These are phyloP conservation scores for Rhynchonycteris naso DNA, from an alignment of 2,797 vertebrate genomes.

Conservation along the genomic window DNA sequence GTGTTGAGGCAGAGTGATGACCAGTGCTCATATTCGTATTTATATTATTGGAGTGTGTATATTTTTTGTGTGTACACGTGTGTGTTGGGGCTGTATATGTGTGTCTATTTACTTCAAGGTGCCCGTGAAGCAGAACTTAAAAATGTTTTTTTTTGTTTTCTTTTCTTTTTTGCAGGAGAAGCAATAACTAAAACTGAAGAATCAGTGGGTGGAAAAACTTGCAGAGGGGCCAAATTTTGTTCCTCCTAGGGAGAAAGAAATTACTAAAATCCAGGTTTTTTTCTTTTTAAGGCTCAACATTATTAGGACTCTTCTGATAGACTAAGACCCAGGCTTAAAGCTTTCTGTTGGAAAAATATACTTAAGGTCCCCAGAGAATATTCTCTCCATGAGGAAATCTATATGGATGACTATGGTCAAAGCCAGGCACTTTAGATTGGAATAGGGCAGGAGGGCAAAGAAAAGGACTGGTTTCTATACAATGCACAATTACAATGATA, in stretches of 20 bases:
- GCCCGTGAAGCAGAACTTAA: background rate
- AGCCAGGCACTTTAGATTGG: background rate
- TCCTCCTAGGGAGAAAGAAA: constrained; percentile 30
- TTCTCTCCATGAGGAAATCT: background rate
- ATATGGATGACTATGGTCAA: background rate
- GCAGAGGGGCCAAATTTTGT: background rate
- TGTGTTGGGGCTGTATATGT: background rate
- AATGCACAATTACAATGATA: background rate
- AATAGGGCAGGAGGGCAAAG: background rate
- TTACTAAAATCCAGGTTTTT: constrained; percentile 26
- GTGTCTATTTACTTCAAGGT: background rate
- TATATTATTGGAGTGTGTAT: background rate
- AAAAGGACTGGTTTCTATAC: background rate
- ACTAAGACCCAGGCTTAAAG: background rate
- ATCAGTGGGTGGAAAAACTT: background rate
- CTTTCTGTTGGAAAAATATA: background rate
- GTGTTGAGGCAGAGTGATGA: background rate
- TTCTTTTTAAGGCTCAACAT: background rate
- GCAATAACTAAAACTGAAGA: background rate
- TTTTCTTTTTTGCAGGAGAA: background rate
- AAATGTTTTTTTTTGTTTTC: background rate
- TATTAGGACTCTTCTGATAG: background rate
- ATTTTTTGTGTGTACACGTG: background rate
- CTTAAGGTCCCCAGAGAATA: background rate
- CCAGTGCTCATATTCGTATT: background rate